Base-by-base conservation (phyloP, 2,113 vertebrate species). In the Probosciger aterrimus region DNA sequence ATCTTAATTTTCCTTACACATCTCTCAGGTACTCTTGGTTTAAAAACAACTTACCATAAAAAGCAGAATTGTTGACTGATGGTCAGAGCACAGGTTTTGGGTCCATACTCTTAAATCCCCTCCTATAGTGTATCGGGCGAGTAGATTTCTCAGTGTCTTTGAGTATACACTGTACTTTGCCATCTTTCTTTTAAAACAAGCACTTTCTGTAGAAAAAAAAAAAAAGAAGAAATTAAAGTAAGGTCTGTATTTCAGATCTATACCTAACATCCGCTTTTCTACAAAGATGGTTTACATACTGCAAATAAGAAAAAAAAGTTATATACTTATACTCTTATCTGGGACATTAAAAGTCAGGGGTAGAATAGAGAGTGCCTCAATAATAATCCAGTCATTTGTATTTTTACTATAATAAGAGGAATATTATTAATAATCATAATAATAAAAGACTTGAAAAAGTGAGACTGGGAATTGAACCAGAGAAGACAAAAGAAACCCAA, bases 1-100 rank as follows among this genome's bases (percentile, higher is more conserved):
- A 93, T 90, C 82, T 95, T 93, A 82, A 87, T 97, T 95, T 41
- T 65, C 77, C 70, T 95, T 92, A 78, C 90, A 88, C 94, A 95
- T 93, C 83, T 95, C 67, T 85, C 84, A 88, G 85, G 75, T 95
- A 76, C 60, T 86, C 59, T 70, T 88, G 59, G 70, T 90, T 93
- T 92, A 76, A 87, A 93, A 92, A 70, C 86, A 94, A 86, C 37
- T 88, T 70, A 41, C 46, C 55, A 69, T 82, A 75, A 84, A 53
- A 68, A 67, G 53, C 31, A 67, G 63, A 87, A 77, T 25, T 87
- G 82, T 82, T 91, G 65, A 78, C 20, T 91, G 83, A 78, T 67
- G 81, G 44, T 84, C 59, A 80, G 65, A 91, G 25, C 39, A 46
- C 57, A 25, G n/a, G 37, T 74, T 94, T 89, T 37, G 41, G 57